A percentile compares a stretch with the other conserved stretches of the same genome.
phyloP scores from a whole-genome alignment of 1,140 invertebrate genomes.

The Drosophila teissieri region DNA sequence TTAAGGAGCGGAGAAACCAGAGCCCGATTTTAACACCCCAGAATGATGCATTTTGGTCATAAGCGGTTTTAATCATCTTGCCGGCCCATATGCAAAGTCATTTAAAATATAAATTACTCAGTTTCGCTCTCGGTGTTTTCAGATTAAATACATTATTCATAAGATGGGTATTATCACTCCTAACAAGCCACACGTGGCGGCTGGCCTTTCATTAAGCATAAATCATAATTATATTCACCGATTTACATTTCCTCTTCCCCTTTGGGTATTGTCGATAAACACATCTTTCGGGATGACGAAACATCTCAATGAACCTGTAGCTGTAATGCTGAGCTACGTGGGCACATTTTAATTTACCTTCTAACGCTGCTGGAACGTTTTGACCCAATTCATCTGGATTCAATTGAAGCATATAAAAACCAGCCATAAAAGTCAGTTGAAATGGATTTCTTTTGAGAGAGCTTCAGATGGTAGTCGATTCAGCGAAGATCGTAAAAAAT shows the following conservation, averaged over 20 bases:
- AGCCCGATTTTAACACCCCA: not conserved
- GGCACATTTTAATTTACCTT: constrained; percentile 52
- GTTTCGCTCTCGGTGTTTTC: constrained; percentile 1
- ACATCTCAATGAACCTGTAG: constrained; percentile 59
- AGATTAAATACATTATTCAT: constrained; percentile 33
- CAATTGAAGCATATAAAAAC: constrained; percentile 62
- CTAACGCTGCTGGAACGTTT: constrained; percentile 64
- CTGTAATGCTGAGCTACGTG: constrained; percentile 34
- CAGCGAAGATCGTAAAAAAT: constrained; percentile 74
- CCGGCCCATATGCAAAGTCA: not conserved
- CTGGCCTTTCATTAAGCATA: constrained; percentile 49
- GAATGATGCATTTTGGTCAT: constrained; percentile 21
- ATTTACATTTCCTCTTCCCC: constrained; percentile 18
- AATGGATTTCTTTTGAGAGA: constrained; percentile 35
- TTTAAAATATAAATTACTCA: constrained; percentile 29
- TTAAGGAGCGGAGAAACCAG: not conserved
- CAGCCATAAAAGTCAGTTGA: constrained; percentile 48
- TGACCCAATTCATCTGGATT: constrained; percentile 67
- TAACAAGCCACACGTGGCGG: constrained; percentile 34
- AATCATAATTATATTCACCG: constrained; percentile 48
- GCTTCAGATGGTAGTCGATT: constrained; percentile 65
- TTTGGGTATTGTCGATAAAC: constrained; percentile 15
- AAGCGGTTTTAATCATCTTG: constrained; percentile 6
- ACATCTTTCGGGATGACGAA: constrained; percentile 19
- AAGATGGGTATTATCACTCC: constrained; percentile 30